Conservation (phyloP, 2,797 vertebrate species). For the Sebastes itinus region DNA sequence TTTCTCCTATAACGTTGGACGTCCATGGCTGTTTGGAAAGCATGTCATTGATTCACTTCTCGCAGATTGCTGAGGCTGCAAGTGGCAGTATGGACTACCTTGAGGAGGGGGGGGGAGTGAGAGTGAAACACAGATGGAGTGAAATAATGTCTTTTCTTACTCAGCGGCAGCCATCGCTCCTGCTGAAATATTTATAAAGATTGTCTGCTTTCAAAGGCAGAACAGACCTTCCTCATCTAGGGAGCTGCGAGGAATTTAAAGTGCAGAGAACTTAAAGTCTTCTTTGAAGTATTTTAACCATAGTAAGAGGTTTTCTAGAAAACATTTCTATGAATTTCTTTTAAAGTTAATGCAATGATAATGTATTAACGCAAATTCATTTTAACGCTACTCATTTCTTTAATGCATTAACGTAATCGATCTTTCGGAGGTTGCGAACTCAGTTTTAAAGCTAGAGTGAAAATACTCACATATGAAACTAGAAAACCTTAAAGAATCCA, state of each 20-base stretch:
- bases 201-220: conserved; percentile 35
- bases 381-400: too few species aligned
- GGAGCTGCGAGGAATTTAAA: conserved; percentile 24
- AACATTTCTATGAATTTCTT: conserved; percentile 1
- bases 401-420: too few species aligned
- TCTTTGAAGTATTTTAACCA: conserved; percentile 21
- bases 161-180: conserved; percentile 20
- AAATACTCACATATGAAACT: too few species aligned
- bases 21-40: conserved; percentile 31
- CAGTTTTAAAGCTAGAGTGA: too few species aligned
- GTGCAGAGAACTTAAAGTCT: conserved; percentile 19
- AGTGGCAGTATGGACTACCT: conserved; percentile 44
- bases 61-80: conserved; percentile 51
- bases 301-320: conserved; percentile 8
- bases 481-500: too few species aligned
- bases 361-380: too few species aligned
- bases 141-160: conserved; percentile 44
- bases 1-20: not conserved
- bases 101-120: not conserved
- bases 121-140: conserved; percentile 18
- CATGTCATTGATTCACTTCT: conserved; percentile 44
- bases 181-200: conserved; percentile 54
- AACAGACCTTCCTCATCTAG: conserved; percentile 12
- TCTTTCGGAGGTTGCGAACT: too few species aligned
- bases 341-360: too few species aligned